Evolutionary conservation across 2,797 vertebrate genomes (phyloP), one percentile per base, ranked within the genome.

Genomic region (Tenualosa ilisha): DNA sequence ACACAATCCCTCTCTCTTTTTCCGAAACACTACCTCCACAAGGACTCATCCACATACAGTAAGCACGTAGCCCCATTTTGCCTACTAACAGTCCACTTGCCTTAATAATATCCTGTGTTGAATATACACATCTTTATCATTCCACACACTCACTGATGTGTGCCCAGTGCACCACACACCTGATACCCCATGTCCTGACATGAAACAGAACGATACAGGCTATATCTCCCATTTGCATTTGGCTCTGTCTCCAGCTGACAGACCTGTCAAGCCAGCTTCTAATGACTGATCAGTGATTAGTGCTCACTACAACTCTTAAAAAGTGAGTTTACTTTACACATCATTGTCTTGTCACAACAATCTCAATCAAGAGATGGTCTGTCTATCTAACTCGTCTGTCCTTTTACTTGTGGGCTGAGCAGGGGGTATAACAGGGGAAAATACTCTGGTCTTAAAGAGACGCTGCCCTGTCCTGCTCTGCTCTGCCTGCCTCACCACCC

Each of bases 101-200:
- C 26, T 68, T 31, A 37, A 68, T 12, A 11, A 68, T 31, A 72
- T 24, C 15, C 9, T 72, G 65, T 31, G 65, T 31, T 72, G 26
- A 72, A 31, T 17, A 72, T 37, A 12, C 11, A 17, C 65, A 37
- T 72, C 65, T 72, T 31, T 24, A 13, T 24, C 24, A 26, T 65
- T 65, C 61, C n/a, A 65, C 61, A n/a, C 61, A 65, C 8, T 65
- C 12, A 65, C 11, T 8, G 61, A 65, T 65, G 61, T 26, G 61
- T 31, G n/a, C 24, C 61, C 26, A 24, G 37, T 72, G 53, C 53
- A 56, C 12, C 17, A 15, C 17, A 3, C 37, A 72, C 65, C 65
- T 17, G 26, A 72, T 72, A 72, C 31, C 65, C 65, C 65, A 72
- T 31, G 65, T 72, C 65, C 26, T 37, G 26, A 72, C 65, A 72